These are phyloP conservation scores for Ectropis grisescens DNA, from an alignment of 1,140 invertebrate genomes.

Conservation along the genomic window DNA sequence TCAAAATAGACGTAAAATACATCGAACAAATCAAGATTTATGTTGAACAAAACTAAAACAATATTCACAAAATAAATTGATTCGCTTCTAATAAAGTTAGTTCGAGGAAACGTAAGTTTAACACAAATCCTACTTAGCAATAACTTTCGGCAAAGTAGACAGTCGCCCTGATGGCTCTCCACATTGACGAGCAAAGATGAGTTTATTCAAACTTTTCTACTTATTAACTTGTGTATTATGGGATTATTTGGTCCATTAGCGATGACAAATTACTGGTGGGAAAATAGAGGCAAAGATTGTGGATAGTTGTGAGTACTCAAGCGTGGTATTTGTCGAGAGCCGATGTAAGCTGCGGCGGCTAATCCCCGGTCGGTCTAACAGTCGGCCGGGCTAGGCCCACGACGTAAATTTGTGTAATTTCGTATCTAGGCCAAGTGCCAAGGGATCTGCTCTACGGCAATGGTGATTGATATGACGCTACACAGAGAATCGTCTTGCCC, in stretches of 20 bases:
- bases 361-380: conserved; percentile 47
- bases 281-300: conserved; percentile 21
- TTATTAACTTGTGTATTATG: conserved; percentile 64
- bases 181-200: conserved; percentile 48
- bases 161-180: conserved; percentile 51
- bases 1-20: too few relatives aligned
- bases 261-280: conserved; percentile 6
- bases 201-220: conserved; percentile 60
- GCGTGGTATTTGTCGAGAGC: conserved; percentile 49
- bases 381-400: conserved; percentile 51
- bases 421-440: conserved; percentile 64
- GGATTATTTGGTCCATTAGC: conserved; percentile 25
- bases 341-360: conserved; percentile 52
- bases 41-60: too few relatives aligned
- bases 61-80: too few relatives aligned
- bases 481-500: conserved; percentile 33
- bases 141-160: conserved; percentile 61
- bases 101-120: conserved; percentile 43
- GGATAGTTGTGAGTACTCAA: too few relatives aligned
- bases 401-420: conserved; percentile 68
- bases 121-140: conserved; percentile 61
- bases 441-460: conserved; percentile 58
- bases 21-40: too few relatives aligned
- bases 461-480: conserved; percentile 65
- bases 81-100: too few relatives aligned